Base-by-base conservation (phyloP, 2,113 vertebrate species). In the Atlantisia rogersi region DNA sequence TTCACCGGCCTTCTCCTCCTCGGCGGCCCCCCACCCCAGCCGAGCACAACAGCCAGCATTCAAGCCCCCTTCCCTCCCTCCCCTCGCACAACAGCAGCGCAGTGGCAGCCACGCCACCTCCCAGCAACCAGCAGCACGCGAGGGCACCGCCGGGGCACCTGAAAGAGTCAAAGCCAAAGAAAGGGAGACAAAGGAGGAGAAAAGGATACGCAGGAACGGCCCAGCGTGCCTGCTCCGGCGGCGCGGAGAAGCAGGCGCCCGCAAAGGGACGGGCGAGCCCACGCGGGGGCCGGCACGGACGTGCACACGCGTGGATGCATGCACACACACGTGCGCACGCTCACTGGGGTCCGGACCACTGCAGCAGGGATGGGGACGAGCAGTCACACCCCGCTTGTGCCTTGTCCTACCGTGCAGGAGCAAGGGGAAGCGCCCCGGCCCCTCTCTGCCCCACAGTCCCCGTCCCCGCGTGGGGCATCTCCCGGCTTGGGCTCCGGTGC, bases 91-190 rank as follows among this genome's bases (percentile, higher is more conserved):
- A 97, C 97, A 97, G 97, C 97, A 96, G 94, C 97, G 92, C 97
- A 92, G 97, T 97, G 93, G 97, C 96, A 86, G 94, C 97, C 94
- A 63, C 94, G 86, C 97, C 96, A 96, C 97, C 97, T 95, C 97
- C 97, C 97, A 75, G 97, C 97, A 97, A 95, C 95, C 91, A n/a
- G 94, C 97, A 95, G 94, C 96, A 94, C 96, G 95, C 96, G 93
- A 94, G 95, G 93, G 95, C 94, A 96, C 88, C 70, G 56, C 93
- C 13, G 90, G 77, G 97, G 94, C 97, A 95, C 96, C 97, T 88
- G 96, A 90, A 55, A 94, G 95, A 89, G 91, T 83, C 95, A 91
- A 94, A 64, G 97, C 83, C 88, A 90, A 73, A 35, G 15, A 70
- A 78, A 85, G 28, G 68, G 62, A 22, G 26, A 82, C 91, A 29